Percentiles rank a stretch among this genome's conserved stretches.
Evolutionary conservation across 2,888 invertebrate genomes (phyloP).

Genomic region (Desoria tigrina): DNA sequence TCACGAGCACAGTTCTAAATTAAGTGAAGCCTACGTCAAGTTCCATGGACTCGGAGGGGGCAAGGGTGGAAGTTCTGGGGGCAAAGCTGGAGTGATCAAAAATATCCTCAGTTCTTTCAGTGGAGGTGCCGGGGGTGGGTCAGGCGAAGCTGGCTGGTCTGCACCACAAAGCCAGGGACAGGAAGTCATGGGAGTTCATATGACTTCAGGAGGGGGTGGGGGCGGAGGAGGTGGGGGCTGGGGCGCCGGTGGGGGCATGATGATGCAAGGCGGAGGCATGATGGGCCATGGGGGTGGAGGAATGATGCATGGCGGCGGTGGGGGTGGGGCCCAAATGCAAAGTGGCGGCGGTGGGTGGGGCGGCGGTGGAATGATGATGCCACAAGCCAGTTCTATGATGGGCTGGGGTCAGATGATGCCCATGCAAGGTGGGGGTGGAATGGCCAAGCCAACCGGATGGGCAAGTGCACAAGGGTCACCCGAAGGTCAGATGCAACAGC

Average conservation of each 20-base stretch:
- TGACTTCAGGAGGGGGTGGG: conserved; percentile 5
- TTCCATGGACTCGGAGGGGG: conserved; percentile 37
- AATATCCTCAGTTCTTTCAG: conserved; percentile 18
- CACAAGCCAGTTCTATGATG: background rate
- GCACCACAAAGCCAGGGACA: background rate
- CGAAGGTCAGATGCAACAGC: conserved; percentile 1
- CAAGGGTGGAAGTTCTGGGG: conserved; percentile 9
- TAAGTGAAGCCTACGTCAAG: conserved; percentile 42
- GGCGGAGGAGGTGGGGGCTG: background rate
- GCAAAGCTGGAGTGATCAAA: conserved; percentile 22
- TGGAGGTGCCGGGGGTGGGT: conserved; percentile 8
- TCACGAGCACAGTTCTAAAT: conserved; percentile 34
- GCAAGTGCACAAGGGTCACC: conserved; percentile 18
- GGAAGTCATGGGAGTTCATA: conserved; percentile 5
- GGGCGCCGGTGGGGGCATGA: conserved; percentile 7
- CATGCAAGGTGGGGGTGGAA: conserved; percentile 4
- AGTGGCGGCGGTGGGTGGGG: background rate
- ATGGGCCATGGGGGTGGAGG: background rate
- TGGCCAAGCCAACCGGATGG: conserved; percentile 31
- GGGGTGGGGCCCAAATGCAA: background rate
- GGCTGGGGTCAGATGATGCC: conserved; percentile 2
- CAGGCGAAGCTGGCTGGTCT: conserved; percentile 16
- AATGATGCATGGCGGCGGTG: background rate
- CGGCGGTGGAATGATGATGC: conserved; percentile 18
- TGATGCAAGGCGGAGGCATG: background rate